phyloP scores from a whole-genome alignment of 2,113 vertebrate species.

The Ctenodactylus gundi region DNA sequence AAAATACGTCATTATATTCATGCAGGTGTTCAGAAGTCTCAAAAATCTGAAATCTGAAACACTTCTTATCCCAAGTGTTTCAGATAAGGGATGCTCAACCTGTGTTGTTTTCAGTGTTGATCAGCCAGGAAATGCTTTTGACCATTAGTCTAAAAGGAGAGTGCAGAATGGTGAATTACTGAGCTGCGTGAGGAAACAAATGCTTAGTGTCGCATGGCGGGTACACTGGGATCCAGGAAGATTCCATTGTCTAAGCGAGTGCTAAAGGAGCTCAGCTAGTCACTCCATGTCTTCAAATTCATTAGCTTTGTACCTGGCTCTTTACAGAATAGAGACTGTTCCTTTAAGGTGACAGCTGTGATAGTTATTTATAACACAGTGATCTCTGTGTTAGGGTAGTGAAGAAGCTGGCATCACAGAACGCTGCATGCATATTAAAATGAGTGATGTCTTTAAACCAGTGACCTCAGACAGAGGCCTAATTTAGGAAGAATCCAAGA shows the following conservation, averaged over 20 bases:
- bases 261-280: neutral
- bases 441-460: neutral
- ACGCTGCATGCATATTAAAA: neutral
- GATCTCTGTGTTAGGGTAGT: neutral
- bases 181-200: conserved; percentile 47
- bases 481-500: neutral
- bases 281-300: neutral
- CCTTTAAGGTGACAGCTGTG: neutral
- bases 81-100: neutral
- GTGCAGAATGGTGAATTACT: conserved; percentile 43
- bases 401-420: neutral
- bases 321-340: neutral
- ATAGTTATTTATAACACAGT: neutral
- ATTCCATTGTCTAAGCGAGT: neutral
- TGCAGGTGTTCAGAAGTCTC: neutral
- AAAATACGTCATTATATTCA: neutral
- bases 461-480: neutral
- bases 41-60: neutral
- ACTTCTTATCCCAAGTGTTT: neutral
- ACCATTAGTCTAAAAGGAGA: neutral
- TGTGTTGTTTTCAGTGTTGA: neutral
- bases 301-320: neutral
- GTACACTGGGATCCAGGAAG: neutral
- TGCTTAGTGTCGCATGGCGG: neutral
- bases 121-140: neutral